Evolutionary conservation across 1,140 invertebrate species (phyloP).

Genomic region (Nephila pilipes): DNA sequence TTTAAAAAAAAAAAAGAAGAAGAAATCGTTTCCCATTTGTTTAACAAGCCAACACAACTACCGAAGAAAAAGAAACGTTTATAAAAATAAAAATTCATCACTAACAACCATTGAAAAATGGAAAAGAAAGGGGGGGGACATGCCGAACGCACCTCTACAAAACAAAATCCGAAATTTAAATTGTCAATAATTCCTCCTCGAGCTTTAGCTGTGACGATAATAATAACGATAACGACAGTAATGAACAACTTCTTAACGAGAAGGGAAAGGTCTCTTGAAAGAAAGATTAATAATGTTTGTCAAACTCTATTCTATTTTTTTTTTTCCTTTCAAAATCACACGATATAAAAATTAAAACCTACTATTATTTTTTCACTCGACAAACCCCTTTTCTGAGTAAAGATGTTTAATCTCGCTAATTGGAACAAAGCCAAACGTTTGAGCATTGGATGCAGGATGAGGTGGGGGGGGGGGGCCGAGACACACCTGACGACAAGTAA

Average conservation of each 20-base stretch:
- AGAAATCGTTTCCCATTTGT: background rate
- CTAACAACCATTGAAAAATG: no score
- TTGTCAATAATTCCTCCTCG: background rate
- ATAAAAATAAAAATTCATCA: no score
- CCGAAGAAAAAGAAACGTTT: background rate
- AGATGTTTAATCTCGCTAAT: conserved; percentile 59
- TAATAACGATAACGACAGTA: background rate
- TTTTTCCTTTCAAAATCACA: background rate
- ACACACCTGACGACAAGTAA: conserved; percentile 52
- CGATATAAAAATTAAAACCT: conserved; percentile 17
- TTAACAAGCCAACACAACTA: background rate
- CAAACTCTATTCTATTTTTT: background rate
- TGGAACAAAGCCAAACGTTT: conserved; percentile 33
- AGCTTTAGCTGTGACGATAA: background rate
- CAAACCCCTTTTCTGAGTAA: background rate
- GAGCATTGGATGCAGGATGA: background rate
- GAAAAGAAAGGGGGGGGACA: no score
- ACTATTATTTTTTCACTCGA: background rate
- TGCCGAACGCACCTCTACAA: no score
- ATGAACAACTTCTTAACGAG: background rate
- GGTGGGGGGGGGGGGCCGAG: background rate
- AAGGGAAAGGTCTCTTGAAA: background rate
- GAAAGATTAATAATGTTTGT: conserved; percentile 28
- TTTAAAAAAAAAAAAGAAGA: no score
- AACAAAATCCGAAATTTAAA: background rate